Percentiles rank a stretch among this genome's conserved stretches.
Evolutionary conservation across 2,797 vertebrate species (phyloP).

Genomic region (Antennarius maculatus): DNA sequence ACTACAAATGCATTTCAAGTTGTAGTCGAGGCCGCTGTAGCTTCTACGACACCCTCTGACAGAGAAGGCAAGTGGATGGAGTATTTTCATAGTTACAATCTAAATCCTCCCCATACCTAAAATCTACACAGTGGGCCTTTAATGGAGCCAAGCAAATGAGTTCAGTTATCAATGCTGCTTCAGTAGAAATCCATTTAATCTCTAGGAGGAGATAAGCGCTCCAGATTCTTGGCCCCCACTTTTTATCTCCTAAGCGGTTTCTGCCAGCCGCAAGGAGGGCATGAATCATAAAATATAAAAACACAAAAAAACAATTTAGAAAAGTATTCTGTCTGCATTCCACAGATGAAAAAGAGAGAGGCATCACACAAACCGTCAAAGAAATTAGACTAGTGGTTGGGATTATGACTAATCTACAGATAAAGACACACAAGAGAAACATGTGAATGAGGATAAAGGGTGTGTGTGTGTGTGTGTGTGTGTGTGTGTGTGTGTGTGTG

Average conservation of each 20-base stretch:
- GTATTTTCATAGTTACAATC: no score
- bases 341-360: slow-evolving; percentile 6
- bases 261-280: slow-evolving; percentile 15
- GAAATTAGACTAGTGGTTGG: no score
- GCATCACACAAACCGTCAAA: not conserved
- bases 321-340: slow-evolving; percentile 43
- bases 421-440: no score
- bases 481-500: slow-evolving; percentile 16
- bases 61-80: no score
- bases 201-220: slow-evolving; percentile 24
- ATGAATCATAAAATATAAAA: slow-evolving; percentile 31
- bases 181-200: slow-evolving; percentile 15
- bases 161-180: slow-evolving; percentile 10
- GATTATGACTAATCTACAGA: no score
- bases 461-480: slow-evolving; percentile 22
- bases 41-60: no score
- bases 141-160: slow-evolving; percentile 11
- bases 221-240: slow-evolving; percentile 25
- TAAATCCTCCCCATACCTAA: no score
- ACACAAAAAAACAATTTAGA: slow-evolving; percentile 31
- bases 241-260: slow-evolving; percentile 15
- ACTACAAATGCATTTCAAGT: not conserved
- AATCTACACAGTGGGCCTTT: no score
- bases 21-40: no score
- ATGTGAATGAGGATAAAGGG: slow-evolving; percentile 7